These are phyloP conservation scores for Clytia hemisphaerica DNA, from an alignment of 30 jellyfish, hydroid and myxozoan species.

Conservation along the genomic window DNA sequence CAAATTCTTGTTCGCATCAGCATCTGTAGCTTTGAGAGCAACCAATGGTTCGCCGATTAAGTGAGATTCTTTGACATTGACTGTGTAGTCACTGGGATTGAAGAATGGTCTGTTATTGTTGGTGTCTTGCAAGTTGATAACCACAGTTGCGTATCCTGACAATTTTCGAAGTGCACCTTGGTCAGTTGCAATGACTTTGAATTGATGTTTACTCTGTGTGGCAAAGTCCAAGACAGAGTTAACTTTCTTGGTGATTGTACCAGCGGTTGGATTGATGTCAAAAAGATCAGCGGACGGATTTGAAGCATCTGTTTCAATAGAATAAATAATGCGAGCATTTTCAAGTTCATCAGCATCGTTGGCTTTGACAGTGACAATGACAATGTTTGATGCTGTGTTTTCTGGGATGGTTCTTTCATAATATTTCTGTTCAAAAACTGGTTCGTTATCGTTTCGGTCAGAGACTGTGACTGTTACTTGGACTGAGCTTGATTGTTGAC, in stretches of 20 bases:
- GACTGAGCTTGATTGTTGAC: too few species aligned
- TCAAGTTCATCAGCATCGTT: constrained; percentile 26
- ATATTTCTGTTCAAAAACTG: constrained; percentile 13
- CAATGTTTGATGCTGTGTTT: constrained; percentile 21
- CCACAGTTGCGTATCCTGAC: constrained; percentile 40
- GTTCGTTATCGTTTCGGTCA: constrained; percentile 30
- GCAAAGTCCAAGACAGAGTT: constrained; percentile 33
- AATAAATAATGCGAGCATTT: constrained; percentile 23
- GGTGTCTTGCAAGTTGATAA: constrained; percentile 33
- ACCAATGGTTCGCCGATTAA: constrained; percentile 45
- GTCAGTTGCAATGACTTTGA: constrained; percentile 74
- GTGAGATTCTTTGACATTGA: constrained; percentile 51
- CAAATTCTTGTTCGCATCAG: constrained; percentile 57
- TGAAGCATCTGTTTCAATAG: constrained; percentile 5
- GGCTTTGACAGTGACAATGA: constrained; percentile 26
- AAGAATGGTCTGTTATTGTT: constrained; percentile 58
- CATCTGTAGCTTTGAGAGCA: constrained; percentile 56
- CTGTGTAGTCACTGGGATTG: constrained; percentile 23
- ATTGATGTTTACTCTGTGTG: constrained; percentile 7
- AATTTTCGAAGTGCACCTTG: constrained; percentile 25
- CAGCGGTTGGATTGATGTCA: not conserved
- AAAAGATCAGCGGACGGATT: constrained; percentile 5
- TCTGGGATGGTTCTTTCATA: constrained; percentile 44
- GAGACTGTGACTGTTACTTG: constrained; percentile 3
- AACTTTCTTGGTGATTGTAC: not conserved